A percentile compares a stretch with the other conserved stretches of the same genome.
These are phyloP conservation scores for Lordiphosa clarofinis DNA, from an alignment of 1,140 invertebrate species.

Conservation along the genomic window DNA sequence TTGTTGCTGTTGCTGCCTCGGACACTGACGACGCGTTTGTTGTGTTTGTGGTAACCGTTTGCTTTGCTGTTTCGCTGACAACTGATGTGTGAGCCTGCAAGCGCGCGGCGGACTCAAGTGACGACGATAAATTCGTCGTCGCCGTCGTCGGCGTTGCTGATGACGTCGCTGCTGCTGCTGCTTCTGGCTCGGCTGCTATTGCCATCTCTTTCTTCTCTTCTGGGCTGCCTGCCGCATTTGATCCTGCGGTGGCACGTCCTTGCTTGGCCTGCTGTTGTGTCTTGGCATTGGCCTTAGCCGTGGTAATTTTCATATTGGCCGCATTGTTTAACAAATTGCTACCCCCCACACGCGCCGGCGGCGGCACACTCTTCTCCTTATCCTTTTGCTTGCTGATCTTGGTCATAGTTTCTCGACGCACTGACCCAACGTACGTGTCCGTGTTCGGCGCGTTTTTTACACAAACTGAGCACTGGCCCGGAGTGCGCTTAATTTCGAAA, in stretches of 20 bases:
- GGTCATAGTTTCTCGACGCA: slow-evolving; percentile 56
- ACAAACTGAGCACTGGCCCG: slow-evolving; percentile 50
- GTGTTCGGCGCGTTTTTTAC: slow-evolving; percentile 67
- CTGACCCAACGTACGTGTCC: slow-evolving; percentile 58
- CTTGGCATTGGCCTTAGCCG: slow-evolving; percentile 57
- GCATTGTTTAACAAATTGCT: slow-evolving; percentile 56
- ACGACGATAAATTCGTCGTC: slow-evolving; percentile 66
- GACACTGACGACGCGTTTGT: slow-evolving; percentile 23
- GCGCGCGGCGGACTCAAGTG: slow-evolving; percentile 62
- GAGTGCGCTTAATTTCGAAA: slow-evolving; percentile 59
- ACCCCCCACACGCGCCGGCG: slow-evolving; percentile 7
- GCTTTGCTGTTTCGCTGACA: slow-evolving; percentile 76
- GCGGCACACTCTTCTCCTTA: slow-evolving; percentile 37
- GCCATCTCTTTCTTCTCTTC: slow-evolving; percentile 48
- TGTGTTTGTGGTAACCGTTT: slow-evolving; percentile 57
- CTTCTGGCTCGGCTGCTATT: slow-evolving; percentile 29
- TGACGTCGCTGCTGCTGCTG: slow-evolving; percentile 32
- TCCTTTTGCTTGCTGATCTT: slow-evolving; percentile 63
- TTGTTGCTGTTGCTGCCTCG: slow-evolving; percentile 19
- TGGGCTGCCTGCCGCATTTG: slow-evolving; percentile 15
- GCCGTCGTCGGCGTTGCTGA: slow-evolving; percentile 17
- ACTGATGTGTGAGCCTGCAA: slow-evolving; percentile 69
- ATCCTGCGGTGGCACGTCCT: slow-evolving; percentile 40
- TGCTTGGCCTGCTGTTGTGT: slow-evolving; percentile 28
- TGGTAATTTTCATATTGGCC: slow-evolving; percentile 70